These are phyloP conservation scores for Thalpophila matura DNA, from an alignment of 2,888 invertebrate genomes.

Conservation along the genomic window DNA sequence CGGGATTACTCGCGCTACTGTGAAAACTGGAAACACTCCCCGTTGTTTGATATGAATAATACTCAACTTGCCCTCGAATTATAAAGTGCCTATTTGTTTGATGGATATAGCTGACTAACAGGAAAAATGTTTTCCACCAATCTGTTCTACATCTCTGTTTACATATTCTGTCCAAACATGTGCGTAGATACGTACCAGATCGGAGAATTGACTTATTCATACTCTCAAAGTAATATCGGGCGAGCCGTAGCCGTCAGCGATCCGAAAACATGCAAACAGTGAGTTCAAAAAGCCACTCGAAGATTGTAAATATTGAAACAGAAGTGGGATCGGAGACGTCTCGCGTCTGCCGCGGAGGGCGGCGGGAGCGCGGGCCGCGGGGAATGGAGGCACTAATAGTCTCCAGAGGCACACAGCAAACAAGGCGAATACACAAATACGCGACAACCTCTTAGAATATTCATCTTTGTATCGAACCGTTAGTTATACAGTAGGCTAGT, in stretches of 20 bases:
- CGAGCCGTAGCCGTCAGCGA: conserved; percentile 87
- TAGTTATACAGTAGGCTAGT: conserved; percentile 66
- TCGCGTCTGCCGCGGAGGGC: conserved; percentile 76
- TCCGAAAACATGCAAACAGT: conserved; percentile 90
- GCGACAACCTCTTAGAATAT: conserved; percentile 85
- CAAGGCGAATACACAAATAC: conserved; percentile 84
- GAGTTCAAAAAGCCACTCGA: conserved; percentile 90
- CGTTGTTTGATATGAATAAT: conserved; percentile 77
- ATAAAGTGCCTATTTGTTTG: conserved; percentile 64
- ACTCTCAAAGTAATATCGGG: conserved; percentile 88
- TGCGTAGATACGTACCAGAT: conserved; percentile 78
- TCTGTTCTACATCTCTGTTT: conserved; percentile 74
- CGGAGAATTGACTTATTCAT: conserved; percentile 87
- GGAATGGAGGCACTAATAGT: conserved; percentile 82
- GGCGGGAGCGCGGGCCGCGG: conserved; percentile 61
- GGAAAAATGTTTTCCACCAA: conserved; percentile 70
- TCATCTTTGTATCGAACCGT: conserved; percentile 82
- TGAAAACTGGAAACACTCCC: conserved; percentile 78
- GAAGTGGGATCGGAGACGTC: conserved; percentile 89
- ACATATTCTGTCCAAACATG: conserved; percentile 80
- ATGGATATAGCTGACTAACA: conserved; percentile 58
- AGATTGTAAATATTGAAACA: conserved; percentile 90
- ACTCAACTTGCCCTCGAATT: conserved; percentile 66
- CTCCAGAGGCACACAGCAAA: conserved; percentile 90
- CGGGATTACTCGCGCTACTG: conserved; percentile 82